phyloP scores from a whole-genome alignment of 1,140 invertebrate genomes.

The Popillia japonica region DNA sequence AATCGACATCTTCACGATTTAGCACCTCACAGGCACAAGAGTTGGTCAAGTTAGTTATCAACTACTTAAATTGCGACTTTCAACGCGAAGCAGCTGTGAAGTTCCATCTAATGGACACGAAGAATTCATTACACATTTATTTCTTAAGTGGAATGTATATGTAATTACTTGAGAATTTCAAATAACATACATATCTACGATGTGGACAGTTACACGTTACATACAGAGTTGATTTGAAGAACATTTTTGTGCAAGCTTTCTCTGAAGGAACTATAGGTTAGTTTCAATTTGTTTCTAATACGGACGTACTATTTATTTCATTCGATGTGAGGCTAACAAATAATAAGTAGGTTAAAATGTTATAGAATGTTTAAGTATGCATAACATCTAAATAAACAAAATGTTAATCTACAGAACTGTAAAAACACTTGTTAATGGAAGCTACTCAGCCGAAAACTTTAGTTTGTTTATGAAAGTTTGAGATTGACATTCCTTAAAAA shows the following conservation, averaged over 20 bases:
- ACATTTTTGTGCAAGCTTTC: background rate
- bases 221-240: background rate
- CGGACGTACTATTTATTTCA: no score
- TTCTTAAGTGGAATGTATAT: background rate
- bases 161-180: background rate
- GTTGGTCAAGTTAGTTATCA: background rate
- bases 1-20: slow-evolving; percentile 8
- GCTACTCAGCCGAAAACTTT: no score
- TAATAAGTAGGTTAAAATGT: no score
- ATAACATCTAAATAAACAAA: no score
- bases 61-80: background rate
- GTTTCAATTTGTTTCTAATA: no score
- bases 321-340: no score
- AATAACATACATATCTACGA: background rate
- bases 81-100: background rate
- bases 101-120: background rate
- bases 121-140: background rate
- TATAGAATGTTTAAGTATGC: no score
- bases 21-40: background rate
- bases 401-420: no score
- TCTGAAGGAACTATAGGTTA: background rate
- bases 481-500: no score
- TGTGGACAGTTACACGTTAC: background rate
- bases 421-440: no score
- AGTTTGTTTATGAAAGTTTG: no score